phyloP scores from a whole-genome alignment of 2,797 vertebrate genomes.

The Siniperca undulata region DNA sequence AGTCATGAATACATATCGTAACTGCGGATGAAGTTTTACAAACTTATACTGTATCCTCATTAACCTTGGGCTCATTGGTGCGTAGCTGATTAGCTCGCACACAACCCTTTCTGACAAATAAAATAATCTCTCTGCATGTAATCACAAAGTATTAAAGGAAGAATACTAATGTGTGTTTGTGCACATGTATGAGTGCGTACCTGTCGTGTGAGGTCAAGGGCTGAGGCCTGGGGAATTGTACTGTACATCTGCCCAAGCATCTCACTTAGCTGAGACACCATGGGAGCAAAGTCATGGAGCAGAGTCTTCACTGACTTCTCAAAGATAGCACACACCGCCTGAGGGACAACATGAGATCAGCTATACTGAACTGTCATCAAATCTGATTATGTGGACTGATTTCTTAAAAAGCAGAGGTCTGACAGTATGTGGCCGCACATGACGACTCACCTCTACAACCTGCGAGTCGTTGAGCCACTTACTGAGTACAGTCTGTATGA shows the following conservation, averaged over 20 bases:
- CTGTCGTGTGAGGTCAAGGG: conserved; percentile 98
- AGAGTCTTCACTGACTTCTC: conserved; percentile 99
- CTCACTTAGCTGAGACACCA: conserved; percentile 98
- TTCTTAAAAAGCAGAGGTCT: background rate
- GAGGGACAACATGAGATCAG: conserved; percentile 37
- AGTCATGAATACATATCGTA: background rate
- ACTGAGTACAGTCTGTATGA: conserved; percentile 98
- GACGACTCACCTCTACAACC: conserved; percentile 94
- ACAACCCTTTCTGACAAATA: conserved; percentile 3
- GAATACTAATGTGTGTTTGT: background rate
- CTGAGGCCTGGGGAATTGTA: conserved; percentile 97
- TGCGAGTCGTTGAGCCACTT: conserved; percentile 99
- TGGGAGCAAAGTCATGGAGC: conserved; percentile 97
- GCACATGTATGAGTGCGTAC: conserved; percentile 74
- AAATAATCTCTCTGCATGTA: conserved; percentile 12
- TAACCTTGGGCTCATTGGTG: conserved; percentile 13
- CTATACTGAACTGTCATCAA: background rate
- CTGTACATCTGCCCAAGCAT: conserved; percentile 99
- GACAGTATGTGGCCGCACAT: background rate
- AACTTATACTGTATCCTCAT: background rate
- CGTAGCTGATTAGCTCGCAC: background rate
- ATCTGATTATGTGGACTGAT: background rate
- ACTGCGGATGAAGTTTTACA: background rate
- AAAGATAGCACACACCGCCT: conserved; percentile 99
- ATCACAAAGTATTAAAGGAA: background rate